Percentiles rank a stretch among this genome's conserved stretches.
phyloP scores from a whole-genome alignment of 2,113 vertebrate species.

The Microcebus lehilahytsara region DNA sequence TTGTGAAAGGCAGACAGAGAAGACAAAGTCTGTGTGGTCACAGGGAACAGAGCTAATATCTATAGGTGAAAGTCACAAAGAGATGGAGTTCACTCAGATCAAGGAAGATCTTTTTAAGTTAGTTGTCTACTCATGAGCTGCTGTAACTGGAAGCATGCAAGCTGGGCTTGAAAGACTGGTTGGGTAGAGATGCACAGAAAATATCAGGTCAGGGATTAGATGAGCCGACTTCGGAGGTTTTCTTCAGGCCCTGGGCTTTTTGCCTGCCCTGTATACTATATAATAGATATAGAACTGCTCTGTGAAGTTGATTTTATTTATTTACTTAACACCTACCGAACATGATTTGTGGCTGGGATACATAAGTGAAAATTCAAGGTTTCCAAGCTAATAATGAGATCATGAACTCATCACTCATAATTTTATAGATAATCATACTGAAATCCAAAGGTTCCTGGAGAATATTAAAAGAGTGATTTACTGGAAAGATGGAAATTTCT shows the following conservation, averaged over 20 bases:
- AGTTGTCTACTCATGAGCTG: background rate
- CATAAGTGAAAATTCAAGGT: background rate
- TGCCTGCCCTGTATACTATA: background rate
- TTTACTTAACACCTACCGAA: background rate
- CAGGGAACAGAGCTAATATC: background rate
- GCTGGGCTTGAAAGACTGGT: background rate
- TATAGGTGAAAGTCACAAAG: background rate
- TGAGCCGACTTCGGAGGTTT: background rate
- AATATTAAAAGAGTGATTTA: background rate
- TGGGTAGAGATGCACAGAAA: background rate
- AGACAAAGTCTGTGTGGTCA: background rate
- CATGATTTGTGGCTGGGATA: background rate
- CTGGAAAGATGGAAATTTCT: background rate
- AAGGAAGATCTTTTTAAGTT: background rate
- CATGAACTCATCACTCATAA: background rate
- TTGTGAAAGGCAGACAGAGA: background rate
- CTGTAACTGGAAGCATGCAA: background rate
- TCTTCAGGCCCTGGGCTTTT: background rate
- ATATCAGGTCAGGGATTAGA: background rate
- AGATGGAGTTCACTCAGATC: background rate
- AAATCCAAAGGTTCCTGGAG: background rate
- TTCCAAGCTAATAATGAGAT: background rate
- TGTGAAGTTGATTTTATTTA: background rate
- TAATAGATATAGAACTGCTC: background rate
- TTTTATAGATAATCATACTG: background rate